Base-by-base conservation (phyloP, 2,888 invertebrate genomes). In the Archips crataeganus region DNA sequence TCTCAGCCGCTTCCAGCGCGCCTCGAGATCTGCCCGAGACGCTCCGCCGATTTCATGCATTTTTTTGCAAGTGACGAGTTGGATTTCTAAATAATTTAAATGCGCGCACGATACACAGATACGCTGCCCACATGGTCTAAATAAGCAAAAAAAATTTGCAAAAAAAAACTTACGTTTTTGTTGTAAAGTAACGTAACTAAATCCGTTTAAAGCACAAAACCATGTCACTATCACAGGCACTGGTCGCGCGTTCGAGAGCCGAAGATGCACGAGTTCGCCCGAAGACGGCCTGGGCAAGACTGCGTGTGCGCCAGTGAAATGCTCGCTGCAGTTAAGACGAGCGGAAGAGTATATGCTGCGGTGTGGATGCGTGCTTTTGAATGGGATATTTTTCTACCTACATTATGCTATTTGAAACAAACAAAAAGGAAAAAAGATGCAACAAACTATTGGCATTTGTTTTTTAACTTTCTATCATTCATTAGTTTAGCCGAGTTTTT, bases 51-150 rank as follows among this genome's bases (percentile, higher is more conserved):
- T 90, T 91, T 90, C 91, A 89, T 92, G 88, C 92, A 89, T 89
- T 93, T 93, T 72, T 91, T 88, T 88, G 86, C 92, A 91, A 89
- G 85, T 88, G 92, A 89, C 88, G 87, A 88, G 89, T 88, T 83
- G 83, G 92, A 89, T 94, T 94, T 94, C 94, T 94, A 94, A 93
- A 93, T 93, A 90, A 94, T 94, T 93, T 93, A 92, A 93, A 93
- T 93, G 92, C 90, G 87, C 85, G 90, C 92, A 92, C 91, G 92
- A 89, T 83, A 82, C 75, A 79, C 84, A 84, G 84, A 85, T 87
- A 84, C 63, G 32, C 61, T 61, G 61, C 64, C 47, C 34, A 63
- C 45, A 63, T 57, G 57, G 54, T 54, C 2, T 32, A 2, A 32
- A 57, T 9, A 32, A 4, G 23, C 23, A 10, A 32, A 57, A 57